Conservation (phyloP, 2,888 invertebrate genomes). For the Ophion slaviceki region DNA sequence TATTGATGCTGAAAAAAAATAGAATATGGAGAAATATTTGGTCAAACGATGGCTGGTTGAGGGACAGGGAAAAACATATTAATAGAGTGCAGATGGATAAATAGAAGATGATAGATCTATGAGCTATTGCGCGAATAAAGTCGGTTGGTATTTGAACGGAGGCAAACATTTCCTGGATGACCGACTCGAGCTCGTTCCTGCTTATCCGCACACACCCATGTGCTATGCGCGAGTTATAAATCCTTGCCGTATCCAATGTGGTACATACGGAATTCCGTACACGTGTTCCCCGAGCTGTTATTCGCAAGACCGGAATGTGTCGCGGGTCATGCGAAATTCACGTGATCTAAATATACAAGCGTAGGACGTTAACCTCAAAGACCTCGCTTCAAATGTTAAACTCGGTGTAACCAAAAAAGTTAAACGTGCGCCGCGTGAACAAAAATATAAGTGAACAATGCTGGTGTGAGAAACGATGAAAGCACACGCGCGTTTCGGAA, state of each 20-base stretch:
- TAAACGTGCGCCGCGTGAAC: not conserved
- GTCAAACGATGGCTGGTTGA: too few relatives aligned
- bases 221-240: constrained; percentile 35
- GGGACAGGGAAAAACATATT: too few relatives aligned
- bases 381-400: not conserved
- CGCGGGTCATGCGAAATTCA: constrained; percentile 12
- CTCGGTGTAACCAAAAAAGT: not conserved
- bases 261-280: constrained; percentile 43
- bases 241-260: constrained; percentile 17
- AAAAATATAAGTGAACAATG: not conserved
- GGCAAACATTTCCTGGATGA: constrained; percentile 25
- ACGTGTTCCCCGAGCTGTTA: constrained; percentile 40
- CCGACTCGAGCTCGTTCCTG: constrained; percentile 36
- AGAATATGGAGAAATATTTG: too few relatives aligned
- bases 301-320: constrained; percentile 30
- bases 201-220: constrained; percentile 47
- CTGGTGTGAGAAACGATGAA: not conserved
- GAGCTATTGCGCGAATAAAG: too few relatives aligned
- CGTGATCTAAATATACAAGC: constrained; percentile 14
- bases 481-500: not conserved
- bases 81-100: too few relatives aligned
- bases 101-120: too few relatives aligned
- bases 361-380: not conserved
- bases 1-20: too few relatives aligned
- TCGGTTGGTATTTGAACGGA: not conserved